These are phyloP conservation scores for Hermaeophaga mercurialis DNA, from an alignment of 2,888 invertebrate species.

Conservation along the genomic window DNA sequence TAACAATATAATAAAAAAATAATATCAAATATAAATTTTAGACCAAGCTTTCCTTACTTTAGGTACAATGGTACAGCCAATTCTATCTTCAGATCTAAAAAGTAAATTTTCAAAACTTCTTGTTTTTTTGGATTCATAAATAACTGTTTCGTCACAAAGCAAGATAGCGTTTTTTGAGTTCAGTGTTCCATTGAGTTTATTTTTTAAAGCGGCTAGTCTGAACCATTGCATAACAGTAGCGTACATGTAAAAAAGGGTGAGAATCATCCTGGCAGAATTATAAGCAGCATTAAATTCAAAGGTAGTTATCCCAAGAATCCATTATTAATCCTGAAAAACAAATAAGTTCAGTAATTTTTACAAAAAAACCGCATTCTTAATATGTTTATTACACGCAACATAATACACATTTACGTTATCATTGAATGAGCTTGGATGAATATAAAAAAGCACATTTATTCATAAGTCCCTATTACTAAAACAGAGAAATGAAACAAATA, in stretches of 20 bases:
- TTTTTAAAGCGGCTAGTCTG: conserved; percentile 72
- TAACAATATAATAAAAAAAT: no score
- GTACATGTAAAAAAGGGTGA: conserved; percentile 82
- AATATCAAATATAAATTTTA: no score
- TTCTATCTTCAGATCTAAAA: conserved; percentile 61
- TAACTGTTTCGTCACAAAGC: conserved; percentile 47
- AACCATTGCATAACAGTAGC: conserved; percentile 83
- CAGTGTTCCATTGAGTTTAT: conserved; percentile 65
- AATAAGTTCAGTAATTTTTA: no score
- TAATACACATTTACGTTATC: no score
- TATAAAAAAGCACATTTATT: no score
- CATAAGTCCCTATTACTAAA: no score
- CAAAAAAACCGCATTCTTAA: no score
- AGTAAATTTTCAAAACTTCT: conserved; percentile 64
- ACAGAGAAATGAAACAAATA: no score
- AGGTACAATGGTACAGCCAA: conserved; percentile 64
- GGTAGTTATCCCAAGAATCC: neutral
- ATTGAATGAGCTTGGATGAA: no score
- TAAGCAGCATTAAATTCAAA: neutral
- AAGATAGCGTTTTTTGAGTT: conserved; percentile 54
- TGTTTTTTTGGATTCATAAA: conserved; percentile 46
- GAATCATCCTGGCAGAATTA: conserved; percentile 62
- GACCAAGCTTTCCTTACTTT: no score
- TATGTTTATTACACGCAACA: no score
- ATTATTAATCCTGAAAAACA: conserved; percentile 6